Evolutionary conservation across 53 echinoderm and acorn worm genomes (phyloP).

Genomic region (Paelopatides confundens): DNA sequence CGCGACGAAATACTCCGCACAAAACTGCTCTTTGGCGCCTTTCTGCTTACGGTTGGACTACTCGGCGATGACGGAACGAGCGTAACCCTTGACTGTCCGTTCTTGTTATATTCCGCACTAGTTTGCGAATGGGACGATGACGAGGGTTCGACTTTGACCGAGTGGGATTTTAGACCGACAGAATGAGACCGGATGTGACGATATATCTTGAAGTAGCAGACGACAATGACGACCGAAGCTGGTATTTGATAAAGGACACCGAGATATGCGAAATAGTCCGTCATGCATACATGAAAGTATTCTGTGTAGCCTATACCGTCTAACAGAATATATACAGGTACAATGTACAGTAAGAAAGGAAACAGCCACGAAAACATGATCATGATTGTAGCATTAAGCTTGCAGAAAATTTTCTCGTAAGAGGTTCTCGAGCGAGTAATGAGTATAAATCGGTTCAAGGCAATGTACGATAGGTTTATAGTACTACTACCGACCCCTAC

Average conservation of each 20-base stretch:
- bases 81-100: not conserved
- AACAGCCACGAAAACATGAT: conserved; percentile 15
- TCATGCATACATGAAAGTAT: conserved; percentile 39
- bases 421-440: conserved; percentile 12
- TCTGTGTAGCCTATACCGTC: conserved; percentile 31
- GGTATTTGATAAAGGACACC: conserved; percentile 5
- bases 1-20: conserved; percentile 9
- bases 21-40: not conserved
- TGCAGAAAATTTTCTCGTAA: conserved; percentile 15
- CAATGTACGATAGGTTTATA: conserved; percentile 23
- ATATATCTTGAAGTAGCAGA: conserved; percentile 40
- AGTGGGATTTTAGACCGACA: not conserved
- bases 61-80: conserved; percentile 7
- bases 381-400: not conserved
- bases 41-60: not conserved
- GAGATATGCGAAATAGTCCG: conserved; percentile 28
- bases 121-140: conserved; percentile 20
- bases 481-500: conserved; percentile 9
- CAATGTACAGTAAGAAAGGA: not conserved
- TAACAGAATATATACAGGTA: conserved; percentile 7
- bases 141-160: not conserved
- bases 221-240: conserved; percentile 10
- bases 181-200: conserved; percentile 36
- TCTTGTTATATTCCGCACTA: conserved; percentile 16
- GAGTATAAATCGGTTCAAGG: conserved; percentile 25